These are phyloP conservation scores for Rhombomys opimus DNA, from an alignment of 2,113 vertebrate species.

Conservation along the genomic window DNA sequence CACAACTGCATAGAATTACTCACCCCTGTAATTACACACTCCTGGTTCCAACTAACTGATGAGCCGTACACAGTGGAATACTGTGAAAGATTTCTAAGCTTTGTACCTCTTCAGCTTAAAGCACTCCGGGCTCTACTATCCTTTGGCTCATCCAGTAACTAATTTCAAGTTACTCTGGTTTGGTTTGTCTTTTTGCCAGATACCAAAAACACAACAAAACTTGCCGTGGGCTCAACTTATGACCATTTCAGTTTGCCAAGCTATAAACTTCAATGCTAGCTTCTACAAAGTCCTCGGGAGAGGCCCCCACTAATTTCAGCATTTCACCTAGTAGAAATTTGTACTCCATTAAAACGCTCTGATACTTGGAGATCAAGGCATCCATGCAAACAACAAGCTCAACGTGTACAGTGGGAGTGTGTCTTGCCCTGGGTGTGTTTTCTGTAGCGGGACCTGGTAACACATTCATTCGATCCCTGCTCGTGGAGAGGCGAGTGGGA, in stretches of 20 bases:
- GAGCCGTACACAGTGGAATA: conserved; percentile 25
- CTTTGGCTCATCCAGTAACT: conserved; percentile 23
- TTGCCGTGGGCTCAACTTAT: conserved; percentile 46
- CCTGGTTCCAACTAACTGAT: conserved; percentile 40
- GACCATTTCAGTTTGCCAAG: background rate
- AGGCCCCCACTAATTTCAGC: conserved; percentile 29
- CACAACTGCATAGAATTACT: conserved; percentile 53
- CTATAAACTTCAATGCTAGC: conserved; percentile 59
- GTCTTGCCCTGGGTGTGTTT: conserved; percentile 9
- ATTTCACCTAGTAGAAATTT: conserved; percentile 36
- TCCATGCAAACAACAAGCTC: background rate
- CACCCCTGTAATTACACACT: background rate
- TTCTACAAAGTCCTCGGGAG: conserved; percentile 62
- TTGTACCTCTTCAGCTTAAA: conserved; percentile 10
- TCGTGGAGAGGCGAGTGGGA: conserved; percentile 5
- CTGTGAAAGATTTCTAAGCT: conserved; percentile 9
- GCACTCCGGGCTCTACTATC: background rate
- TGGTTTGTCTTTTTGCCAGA: conserved; percentile 55
- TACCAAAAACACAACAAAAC: background rate
- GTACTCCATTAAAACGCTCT: conserved; percentile 51
- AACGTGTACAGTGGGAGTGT: background rate
- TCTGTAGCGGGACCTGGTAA: background rate
- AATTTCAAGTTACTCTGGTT: conserved; percentile 52
- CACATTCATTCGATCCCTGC: background rate
- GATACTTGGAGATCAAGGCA: conserved; percentile 7